Evolutionary conservation across 1,140 invertebrate genomes (phyloP).

Genomic region (Pomacea maculata): DNA sequence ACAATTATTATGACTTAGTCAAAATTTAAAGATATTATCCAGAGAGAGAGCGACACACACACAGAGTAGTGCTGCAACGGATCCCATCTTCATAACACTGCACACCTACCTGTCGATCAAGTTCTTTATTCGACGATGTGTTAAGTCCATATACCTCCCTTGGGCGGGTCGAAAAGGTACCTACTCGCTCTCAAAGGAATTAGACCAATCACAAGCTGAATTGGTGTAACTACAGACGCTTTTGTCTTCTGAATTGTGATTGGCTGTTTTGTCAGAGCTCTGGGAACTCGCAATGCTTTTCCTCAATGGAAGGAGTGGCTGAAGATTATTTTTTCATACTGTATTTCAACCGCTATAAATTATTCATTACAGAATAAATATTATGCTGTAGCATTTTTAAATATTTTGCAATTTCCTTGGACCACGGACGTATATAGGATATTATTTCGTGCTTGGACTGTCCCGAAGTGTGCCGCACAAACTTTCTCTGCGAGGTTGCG

Average conservation of each 20-base stretch:
- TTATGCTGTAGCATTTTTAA: not conserved
- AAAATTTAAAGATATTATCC: too few relatives aligned
- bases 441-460: too few relatives aligned
- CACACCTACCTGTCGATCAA: not conserved
- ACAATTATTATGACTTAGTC: not conserved
- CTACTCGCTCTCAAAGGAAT: not conserved
- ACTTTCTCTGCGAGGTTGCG: too few relatives aligned
- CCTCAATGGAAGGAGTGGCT: not conserved
- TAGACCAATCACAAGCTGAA: conserved; percentile 6
- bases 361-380: not conserved
- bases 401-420: not conserved
- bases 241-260: conserved; percentile 12
- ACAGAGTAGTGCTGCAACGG: not conserved
- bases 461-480: not conserved
- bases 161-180: not conserved
- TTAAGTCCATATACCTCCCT: not conserved
- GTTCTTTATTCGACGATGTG: not conserved
- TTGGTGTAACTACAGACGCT: conserved; percentile 22
- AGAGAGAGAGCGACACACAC: not conserved
- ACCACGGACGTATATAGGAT: too few relatives aligned
- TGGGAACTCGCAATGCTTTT: not conserved
- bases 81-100: conserved; percentile 4
- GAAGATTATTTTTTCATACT: not conserved
- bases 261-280: not conserved
- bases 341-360: not conserved